Base-by-base conservation (phyloP, 2,888 invertebrate genomes). In the Aelia acuminata region DNA sequence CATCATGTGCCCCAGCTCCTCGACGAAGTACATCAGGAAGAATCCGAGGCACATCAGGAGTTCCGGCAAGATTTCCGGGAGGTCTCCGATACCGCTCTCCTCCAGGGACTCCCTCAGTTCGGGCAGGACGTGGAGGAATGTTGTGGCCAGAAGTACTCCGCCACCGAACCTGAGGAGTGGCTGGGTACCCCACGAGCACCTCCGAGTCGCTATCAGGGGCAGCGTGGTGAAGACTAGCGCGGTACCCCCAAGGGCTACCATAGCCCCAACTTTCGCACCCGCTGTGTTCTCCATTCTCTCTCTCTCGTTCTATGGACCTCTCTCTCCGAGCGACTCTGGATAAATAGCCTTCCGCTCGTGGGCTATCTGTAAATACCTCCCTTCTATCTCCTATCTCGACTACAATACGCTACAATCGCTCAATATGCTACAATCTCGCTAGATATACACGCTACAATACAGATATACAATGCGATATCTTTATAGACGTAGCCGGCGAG, bases 61-160 rank as follows among this genome's bases (percentile, higher is more conserved):
- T 84, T 91, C 91, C 53, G 91, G 90, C n/a, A 91, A 84, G n/a
- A 90, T 89, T 31, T 90, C 84, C 7, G 88, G 84, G 48, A 88
- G 85, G 7, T 87, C 39, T 15, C 90, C 91, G 1, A 91, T 90
- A 10, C 31, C 35, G 2, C 48, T 53, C 7, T 80, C 43, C 63
- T 93, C 93, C 88, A 95, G 94, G 89, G 93, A 93, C 90, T 94
- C 93, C 26, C 94, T 92, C 22, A 95, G 94, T 92, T 95, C 95
- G 20, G 95, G 95, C 49, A 95, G 94, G 57, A 95, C 92, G 91
- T 95, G 95, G 5, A 95, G 91, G 91, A 95, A 95, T 11, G 94
- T 94, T 18, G 95, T 95, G 91, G 94, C 94, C 22, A 95, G 92
- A 43, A 95, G 92, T 13, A 95, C 95, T 20, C 95, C 95, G 26